Evolutionary conservation across 1,140 invertebrate genomes (phyloP).

Genomic region (Lineus longissimus): DNA sequence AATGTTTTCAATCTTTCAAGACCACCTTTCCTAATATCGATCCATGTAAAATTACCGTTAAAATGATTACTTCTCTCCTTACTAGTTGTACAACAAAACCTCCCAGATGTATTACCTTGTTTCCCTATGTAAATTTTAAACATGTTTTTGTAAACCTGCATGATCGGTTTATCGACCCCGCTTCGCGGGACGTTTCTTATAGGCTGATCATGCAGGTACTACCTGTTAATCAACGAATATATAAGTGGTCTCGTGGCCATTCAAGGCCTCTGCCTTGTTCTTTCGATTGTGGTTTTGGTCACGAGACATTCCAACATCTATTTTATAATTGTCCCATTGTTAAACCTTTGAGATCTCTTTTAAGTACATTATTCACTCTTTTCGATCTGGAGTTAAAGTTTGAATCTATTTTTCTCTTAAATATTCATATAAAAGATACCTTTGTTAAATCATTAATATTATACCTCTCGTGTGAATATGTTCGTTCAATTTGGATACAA

Average conservation of each 20-base stretch:
- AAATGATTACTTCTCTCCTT: slow-evolving; percentile 3
- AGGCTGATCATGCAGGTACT: slow-evolving; percentile 3
- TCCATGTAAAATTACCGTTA: neutral
- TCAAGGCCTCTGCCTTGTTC: neutral
- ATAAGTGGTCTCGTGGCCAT: neutral
- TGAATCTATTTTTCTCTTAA: no score
- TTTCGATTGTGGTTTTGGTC: slow-evolving; percentile 6
- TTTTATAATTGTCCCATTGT: slow-evolving; percentile 8
- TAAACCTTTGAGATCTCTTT: neutral
- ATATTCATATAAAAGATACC: no score
- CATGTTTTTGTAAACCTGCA: neutral
- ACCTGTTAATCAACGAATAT: neutral
- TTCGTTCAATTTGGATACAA: no score
- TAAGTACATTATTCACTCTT: neutral
- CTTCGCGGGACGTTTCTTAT: neutral
- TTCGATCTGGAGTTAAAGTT: no score
- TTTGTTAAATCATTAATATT: no score
- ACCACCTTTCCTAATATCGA: neutral
- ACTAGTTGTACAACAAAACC: neutral
- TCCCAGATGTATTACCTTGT: neutral
- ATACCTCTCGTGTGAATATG: no score
- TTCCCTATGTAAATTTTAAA: slow-evolving; percentile 8
- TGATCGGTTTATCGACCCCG: slow-evolving; percentile 5
- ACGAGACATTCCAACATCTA: slow-evolving; percentile 2
- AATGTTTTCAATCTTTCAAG: slow-evolving; percentile 1